Percentiles rank a stretch among this genome's conserved stretches.
Conservation (phyloP, 2,113 vertebrate genomes). For the Labeo catla region DNA sequence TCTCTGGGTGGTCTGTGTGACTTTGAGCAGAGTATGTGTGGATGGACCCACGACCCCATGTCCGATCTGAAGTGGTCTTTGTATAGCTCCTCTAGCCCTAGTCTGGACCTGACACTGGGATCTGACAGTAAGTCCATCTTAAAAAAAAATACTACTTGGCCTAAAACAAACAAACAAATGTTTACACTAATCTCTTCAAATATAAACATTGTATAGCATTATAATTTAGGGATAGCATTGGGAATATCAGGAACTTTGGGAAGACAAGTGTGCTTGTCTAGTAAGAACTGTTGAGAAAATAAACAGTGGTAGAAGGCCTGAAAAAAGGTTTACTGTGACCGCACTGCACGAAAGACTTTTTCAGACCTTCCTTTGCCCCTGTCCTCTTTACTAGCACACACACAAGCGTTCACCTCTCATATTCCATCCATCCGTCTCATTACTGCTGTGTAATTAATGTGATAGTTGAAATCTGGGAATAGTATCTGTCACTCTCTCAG, state of each 20-base stretch:
- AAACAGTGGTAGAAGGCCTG: background rate
- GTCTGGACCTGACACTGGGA: conserved; percentile 75
- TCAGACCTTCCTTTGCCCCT: conserved; percentile 42
- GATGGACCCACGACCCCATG: conserved; percentile 88
- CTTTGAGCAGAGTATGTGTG: conserved; percentile 89
- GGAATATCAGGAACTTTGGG: background rate
- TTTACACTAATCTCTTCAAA: conserved; percentile 5
- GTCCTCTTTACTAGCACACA: background rate
- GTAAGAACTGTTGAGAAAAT: background rate
- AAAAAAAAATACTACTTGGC: background rate
- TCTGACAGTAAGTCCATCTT: conserved; percentile 72
- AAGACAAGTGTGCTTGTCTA: background rate
- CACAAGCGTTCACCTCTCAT: conserved; percentile 39
- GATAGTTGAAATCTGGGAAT: conserved; percentile 45
- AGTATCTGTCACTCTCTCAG: conserved; percentile 26
- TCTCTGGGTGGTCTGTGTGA: conserved; percentile 89
- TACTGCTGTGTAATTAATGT: conserved; percentile 67
- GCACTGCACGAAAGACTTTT: conserved; percentile 14
- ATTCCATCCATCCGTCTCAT: conserved; percentile 28
- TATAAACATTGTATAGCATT: background rate
- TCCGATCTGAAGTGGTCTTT: conserved; percentile 86
- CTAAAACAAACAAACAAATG: background rate
- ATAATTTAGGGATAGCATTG: background rate
- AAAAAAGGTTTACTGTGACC: conserved; percentile 8
- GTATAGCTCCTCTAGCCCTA: conserved; percentile 78